These are phyloP conservation scores for Ammospiza caudacuta DNA, from an alignment of 2,113 vertebrate species.

Conservation along the genomic window DNA sequence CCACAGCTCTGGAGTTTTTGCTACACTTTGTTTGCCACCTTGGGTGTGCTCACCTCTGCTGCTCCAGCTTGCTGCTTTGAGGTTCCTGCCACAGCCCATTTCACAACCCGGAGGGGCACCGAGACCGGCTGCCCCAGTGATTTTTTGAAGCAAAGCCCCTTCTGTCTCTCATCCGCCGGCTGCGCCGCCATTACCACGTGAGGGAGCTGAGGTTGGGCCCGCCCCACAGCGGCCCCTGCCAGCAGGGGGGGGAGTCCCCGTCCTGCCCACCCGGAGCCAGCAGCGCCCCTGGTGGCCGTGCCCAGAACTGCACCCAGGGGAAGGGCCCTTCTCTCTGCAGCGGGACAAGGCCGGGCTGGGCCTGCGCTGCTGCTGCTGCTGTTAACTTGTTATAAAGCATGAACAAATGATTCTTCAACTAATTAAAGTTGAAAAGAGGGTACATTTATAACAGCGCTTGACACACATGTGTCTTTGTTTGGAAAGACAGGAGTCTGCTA, in stretches of 20 bases:
- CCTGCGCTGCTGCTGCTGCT: no score
- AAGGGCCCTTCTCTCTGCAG: not conserved
- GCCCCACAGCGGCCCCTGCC: no score
- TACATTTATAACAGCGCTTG: not conserved
- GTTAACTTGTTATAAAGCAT: no score
- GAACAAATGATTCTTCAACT: not conserved
- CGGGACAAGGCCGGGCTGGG: not conserved
- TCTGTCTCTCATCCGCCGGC: accelerated
- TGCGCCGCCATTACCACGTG: accelerated
- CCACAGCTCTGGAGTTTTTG: no score
- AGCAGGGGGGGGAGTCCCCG: no score
- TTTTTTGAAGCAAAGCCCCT: accelerated
- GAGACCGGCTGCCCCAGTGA: accelerated
- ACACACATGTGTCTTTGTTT: no score
- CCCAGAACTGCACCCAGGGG: not conserved
- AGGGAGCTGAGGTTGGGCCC: not conserved
- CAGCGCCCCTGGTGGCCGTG: not conserved
- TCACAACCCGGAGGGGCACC: accelerated
- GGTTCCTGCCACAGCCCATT: not conserved
- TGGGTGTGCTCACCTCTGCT: accelerated
- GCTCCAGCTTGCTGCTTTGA: not conserved
- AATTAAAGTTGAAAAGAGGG: not conserved
- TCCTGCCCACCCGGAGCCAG: not conserved
- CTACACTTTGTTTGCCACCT: not conserved
- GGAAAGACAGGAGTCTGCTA: no score